phyloP scores from a whole-genome alignment of 2,113 vertebrate genomes.

The Okapia johnstoni region DNA sequence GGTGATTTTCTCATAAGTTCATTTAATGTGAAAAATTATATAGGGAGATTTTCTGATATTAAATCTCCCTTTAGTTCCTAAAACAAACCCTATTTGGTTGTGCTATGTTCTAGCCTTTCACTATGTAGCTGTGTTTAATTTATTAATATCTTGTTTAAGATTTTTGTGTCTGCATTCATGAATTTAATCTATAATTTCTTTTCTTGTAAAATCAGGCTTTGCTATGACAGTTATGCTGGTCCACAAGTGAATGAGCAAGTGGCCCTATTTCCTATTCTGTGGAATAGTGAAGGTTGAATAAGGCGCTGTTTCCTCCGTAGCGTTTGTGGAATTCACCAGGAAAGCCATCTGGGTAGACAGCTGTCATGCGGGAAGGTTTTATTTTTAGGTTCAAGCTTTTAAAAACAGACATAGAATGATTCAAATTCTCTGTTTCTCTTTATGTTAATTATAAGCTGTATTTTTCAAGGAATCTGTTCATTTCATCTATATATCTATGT shows the following conservation, averaged over 20 bases:
- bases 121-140: not conserved
- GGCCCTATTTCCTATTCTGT: not conserved
- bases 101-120: not conserved
- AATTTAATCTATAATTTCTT: not conserved
- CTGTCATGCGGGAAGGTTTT: not conserved
- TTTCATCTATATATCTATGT: not conserved
- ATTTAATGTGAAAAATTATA: not conserved
- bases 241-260: not conserved
- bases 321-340: not conserved
- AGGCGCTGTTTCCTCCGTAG: not conserved
- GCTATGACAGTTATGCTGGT: not conserved
- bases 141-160: not conserved
- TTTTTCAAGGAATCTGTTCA: not conserved
- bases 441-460: not conserved
- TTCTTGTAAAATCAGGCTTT: not conserved
- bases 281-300: not conserved
- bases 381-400: not conserved
- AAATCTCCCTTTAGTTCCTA: not conserved
- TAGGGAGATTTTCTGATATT: not conserved
- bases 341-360: not conserved
- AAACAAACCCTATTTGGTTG: not conserved
- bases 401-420: not conserved
- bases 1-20: not conserved
- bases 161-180: not conserved
- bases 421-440: not conserved